Base-by-base conservation (phyloP, 2,888 invertebrate genomes). In the Trachelus iudaicus region DNA sequence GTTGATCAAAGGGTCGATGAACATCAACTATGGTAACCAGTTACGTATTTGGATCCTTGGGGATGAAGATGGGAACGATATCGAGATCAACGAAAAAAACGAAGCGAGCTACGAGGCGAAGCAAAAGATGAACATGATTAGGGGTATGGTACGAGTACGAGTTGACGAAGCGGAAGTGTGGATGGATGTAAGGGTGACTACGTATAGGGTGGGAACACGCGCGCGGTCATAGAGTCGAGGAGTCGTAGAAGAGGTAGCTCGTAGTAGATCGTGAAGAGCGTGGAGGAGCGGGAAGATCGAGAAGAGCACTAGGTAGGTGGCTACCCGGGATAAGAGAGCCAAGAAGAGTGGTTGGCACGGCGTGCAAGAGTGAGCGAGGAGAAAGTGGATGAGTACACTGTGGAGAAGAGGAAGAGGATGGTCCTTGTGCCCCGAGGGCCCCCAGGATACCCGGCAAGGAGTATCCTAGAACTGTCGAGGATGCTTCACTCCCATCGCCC, bases 391-490 rank as follows among this genome's bases (percentile, higher is more conserved):
- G 83, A 83, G 84, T 83, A 83, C 83, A 84, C 82, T 83, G 80
- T 80, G 81, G 79, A 82, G 87, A 87, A 88, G 88, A 85, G 85
- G 84, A 84, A 85, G 85, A 86, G 86, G 89, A 90, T 90, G 88
- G 88, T 87, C 88, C 90, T 90, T 90, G 89, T 90, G 85, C 84
- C 85, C 86, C 87, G 87, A 90, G 88, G 87, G 87, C 87, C 88
- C 84, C 83, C 89, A 89, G 89, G 88, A 90, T 90, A 90, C 88
- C 78, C 87, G 83, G 86, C 85, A 86, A 89, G 87, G 88, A 90
- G 90, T 87, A 90, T 90, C 90, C 90, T 89, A 89, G 89, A 90
- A 86, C 85, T 84, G 85, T 91, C 86, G 89, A 90, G 90, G 87
- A 91, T 90, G 81, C 90, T 90, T 91, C 90, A 90, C 86, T 87